Evolutionary conservation across 2,113 vertebrate genomes (phyloP).

Genomic region (Isichthys henryi): DNA sequence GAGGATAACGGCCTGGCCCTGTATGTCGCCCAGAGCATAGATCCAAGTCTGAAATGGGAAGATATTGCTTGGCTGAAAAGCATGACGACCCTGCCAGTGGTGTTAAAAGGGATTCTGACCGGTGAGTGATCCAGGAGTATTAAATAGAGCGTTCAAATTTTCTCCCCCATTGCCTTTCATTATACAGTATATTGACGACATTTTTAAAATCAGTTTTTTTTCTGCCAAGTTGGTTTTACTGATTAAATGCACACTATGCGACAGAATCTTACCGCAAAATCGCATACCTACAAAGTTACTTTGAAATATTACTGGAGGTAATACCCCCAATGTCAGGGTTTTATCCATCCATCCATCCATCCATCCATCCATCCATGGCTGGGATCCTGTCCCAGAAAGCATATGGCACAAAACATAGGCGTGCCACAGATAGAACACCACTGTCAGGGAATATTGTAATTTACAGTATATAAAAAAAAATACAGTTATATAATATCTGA

Average conservation of each 20-base stretch:
- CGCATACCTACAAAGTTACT: background rate
- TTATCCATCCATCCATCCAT: background rate
- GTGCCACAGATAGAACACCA: background rate
- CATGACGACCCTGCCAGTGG: conserved; percentile 75
- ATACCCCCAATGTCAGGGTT: background rate
- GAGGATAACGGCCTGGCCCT: conserved; percentile 79
- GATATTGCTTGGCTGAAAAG: conserved; percentile 80
- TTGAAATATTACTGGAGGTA: background rate
- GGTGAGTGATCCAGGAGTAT: conserved; percentile 47
- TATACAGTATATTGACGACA: background rate
- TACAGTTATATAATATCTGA: background rate
- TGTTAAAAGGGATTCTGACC: conserved; percentile 81
- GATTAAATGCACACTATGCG: background rate
- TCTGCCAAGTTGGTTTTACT: background rate
- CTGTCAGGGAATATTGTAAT: background rate
- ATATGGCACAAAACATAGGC: background rate
- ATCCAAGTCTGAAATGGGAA: conserved; percentile 76
- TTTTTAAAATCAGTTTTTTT: background rate
- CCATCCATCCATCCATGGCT: background rate
- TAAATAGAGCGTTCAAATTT: background rate
- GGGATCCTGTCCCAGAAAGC: background rate
- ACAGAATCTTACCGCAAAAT: background rate
- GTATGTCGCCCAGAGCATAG: conserved; percentile 79
- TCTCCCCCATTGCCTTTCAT: background rate
- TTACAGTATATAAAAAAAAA: background rate